Percentiles rank a stretch among this genome's conserved stretches.
Evolutionary conservation across 2,888 invertebrate genomes (phyloP).

Genomic region (Eupsilia transversa): DNA sequence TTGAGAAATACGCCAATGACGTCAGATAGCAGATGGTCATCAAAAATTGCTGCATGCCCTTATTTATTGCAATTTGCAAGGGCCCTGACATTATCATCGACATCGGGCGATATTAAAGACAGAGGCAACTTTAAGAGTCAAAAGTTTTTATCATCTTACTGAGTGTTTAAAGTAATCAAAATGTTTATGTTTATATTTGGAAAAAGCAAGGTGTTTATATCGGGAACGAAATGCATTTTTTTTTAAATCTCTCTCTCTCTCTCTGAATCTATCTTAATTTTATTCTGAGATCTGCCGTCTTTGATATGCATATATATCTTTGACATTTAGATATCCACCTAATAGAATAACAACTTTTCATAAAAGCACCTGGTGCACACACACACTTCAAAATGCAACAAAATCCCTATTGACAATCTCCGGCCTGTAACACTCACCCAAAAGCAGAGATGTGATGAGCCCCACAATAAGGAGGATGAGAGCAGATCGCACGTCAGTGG

Average conservation of each 20-base stretch:
- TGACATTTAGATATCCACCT: background rate
- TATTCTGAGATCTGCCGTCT: background rate
- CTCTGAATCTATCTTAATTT: background rate
- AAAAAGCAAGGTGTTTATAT: background rate
- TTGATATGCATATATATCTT: too few relatives aligned
- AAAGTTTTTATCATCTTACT: background rate
- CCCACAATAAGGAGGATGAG: conserved; percentile 88
- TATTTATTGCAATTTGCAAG: conserved; percentile 34
- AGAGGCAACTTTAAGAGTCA: conserved; percentile 29
- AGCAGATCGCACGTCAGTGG: conserved; percentile 91
- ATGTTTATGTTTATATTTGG: background rate
- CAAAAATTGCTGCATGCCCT: conserved; percentile 33
- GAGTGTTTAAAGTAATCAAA: background rate
- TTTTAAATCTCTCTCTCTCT: too few relatives aligned
- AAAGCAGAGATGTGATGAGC: conserved; percentile 75
- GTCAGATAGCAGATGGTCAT: conserved; percentile 63
- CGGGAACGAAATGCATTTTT: background rate
- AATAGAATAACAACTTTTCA: background rate
- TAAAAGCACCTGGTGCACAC: background rate
- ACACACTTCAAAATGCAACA: background rate
- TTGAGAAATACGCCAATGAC: conserved; percentile 58
- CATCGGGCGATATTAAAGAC: conserved; percentile 24
- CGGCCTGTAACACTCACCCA: conserved; percentile 72
- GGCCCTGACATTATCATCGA: conserved; percentile 58
- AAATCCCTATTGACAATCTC: background rate